Evolutionary conservation across 2,113 vertebrate genomes (phyloP), one percentile per base, ranked within the genome.

Genomic region (Lophius piscatorius): DNA sequence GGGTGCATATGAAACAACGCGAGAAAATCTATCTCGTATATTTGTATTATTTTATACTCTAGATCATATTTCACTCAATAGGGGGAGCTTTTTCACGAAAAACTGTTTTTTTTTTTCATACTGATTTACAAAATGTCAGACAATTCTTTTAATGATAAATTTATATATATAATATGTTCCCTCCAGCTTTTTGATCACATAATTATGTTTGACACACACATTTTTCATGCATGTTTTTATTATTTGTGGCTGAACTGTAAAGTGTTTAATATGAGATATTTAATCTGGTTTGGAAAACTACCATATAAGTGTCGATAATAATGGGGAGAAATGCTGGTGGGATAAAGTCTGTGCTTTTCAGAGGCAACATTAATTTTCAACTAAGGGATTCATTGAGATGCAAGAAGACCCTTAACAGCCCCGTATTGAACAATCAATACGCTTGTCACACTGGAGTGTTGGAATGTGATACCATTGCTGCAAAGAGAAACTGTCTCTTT

Each of bases 391-490:
- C 74, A 82, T 76, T 86, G 60, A 74, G 61, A 80, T 87, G 65
- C 80, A 74, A 70, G 61, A 2, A 38, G 70, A 34, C 58, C 41
- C 61, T 70, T 70, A 82, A 78, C 78, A 58, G 78, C 60, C 34
- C 7, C 47, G 62, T 45, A 84, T 87, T 68, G 42, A 44, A 66
- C 55, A 49, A 82, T 86, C 87, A 87, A 87, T 89, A 85, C 29
- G 64, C 44, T 64, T 59, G 50, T 76, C 68, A 63, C 21, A 35
- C 54, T 23, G 42, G 33, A 50, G 33, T 14, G 11, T 24, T 56
- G 14, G 6, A 58, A 56, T 63, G 54, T 71, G 76, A 84, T 71
- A 80, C 46, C n/a, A 17, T 14, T 14, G 58, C 66, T 61, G 60
- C 59, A 59, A 66, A 68, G 75, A 81, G 55, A 71, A 64, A 54